Percentiles rank a stretch among this genome's conserved stretches.
Evolutionary conservation across 2,113 vertebrate genomes (phyloP).

Genomic region (Corvus hawaiiensis): DNA sequence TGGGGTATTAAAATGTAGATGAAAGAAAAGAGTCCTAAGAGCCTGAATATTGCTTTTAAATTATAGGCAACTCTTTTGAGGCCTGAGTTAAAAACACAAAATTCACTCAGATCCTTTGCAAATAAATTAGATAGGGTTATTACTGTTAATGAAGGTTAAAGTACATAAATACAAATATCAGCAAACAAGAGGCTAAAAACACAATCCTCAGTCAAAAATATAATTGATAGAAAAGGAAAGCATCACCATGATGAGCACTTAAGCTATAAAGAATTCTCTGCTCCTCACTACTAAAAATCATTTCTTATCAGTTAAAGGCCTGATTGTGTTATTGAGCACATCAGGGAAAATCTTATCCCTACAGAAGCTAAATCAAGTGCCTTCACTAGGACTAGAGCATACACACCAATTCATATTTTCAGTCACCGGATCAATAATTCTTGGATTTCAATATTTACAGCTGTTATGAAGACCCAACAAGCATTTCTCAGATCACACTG

Average conservation of each 20-base stretch:
- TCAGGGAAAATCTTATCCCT: background rate
- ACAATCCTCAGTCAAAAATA: background rate
- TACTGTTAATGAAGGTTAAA: background rate
- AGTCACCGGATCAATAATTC: background rate
- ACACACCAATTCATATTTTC: background rate
- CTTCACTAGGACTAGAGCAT: background rate
- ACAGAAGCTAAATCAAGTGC: background rate
- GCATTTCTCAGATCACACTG: background rate
- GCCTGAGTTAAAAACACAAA: background rate
- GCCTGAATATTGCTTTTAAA: conserved; percentile 5
- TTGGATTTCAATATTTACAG: background rate
- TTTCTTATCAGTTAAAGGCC: background rate
- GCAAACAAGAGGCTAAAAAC: background rate
- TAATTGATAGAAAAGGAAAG: background rate
- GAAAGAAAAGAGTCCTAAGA: conserved; percentile 3
- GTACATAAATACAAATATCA: background rate
- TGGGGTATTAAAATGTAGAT: background rate
- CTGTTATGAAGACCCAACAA: background rate
- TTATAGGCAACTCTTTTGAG: background rate
- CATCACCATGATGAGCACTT: background rate
- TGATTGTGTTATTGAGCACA: background rate
- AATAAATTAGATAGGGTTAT: background rate
- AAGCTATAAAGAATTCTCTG: background rate
- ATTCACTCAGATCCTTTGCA: background rate
- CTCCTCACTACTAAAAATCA: background rate